Conservation (phyloP, 2,797 vertebrate genomes). For the Liparis tanakae region DNA sequence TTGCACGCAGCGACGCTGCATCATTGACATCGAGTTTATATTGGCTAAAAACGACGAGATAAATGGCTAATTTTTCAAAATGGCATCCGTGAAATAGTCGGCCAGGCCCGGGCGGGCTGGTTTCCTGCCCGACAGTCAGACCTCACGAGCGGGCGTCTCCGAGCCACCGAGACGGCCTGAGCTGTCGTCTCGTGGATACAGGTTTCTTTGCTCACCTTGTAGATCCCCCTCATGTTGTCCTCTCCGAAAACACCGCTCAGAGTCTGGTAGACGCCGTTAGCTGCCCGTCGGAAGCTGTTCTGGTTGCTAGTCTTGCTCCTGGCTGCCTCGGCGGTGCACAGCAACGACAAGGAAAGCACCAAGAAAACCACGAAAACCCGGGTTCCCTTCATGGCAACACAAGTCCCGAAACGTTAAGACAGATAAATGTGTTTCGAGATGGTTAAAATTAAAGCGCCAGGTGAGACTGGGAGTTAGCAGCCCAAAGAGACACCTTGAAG, state of each 20-base stretch:
- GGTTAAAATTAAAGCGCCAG: not conserved
- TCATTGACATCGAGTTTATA: not conserved
- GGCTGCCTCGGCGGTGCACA: slow-evolving; percentile 80
- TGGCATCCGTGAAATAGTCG: slow-evolving; percentile 63
- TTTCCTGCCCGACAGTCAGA: slow-evolving; percentile 34
- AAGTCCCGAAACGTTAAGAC: not conserved
- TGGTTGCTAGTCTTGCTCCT: slow-evolving; percentile 86
- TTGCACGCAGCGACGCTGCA: no score
- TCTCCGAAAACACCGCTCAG: slow-evolving; percentile 91
- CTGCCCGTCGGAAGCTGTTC: slow-evolving; percentile 90
- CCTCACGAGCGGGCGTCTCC: not conserved
- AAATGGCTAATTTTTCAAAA: slow-evolving; percentile 65
- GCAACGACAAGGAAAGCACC: slow-evolving; percentile 72
- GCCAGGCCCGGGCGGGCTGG: slow-evolving; percentile 40
- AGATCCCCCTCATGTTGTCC: slow-evolving; percentile 90
- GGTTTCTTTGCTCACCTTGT: slow-evolving; percentile 83
- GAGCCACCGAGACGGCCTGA: not conserved
- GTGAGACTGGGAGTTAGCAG: slow-evolving; percentile 34
- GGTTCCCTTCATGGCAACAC: slow-evolving; percentile 71
- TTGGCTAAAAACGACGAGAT: not conserved
- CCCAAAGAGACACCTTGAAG: slow-evolving; percentile 46
- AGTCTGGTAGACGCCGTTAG: slow-evolving; percentile 89
- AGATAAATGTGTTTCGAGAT: not conserved
- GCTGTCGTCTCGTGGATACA: fast-evolving
- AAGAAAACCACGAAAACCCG: slow-evolving; percentile 60